Percentiles rank a stretch among this genome's conserved stretches.
Evolutionary conservation across 2,113 vertebrate genomes (phyloP).

Genomic region (Xenopus laevis): DNA sequence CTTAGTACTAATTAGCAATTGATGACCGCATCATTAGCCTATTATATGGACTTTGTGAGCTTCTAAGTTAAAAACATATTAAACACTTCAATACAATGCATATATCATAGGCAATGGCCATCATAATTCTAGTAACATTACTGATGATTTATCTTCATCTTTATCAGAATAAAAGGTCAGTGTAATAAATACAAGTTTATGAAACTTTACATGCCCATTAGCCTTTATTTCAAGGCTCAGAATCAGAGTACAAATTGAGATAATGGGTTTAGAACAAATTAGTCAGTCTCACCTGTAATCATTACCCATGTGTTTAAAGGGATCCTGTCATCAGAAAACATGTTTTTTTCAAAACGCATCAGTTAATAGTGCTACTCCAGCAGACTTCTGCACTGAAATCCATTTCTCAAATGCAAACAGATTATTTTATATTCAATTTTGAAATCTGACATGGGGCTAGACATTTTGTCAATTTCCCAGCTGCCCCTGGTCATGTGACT

Average conservation of each 20-base stretch:
- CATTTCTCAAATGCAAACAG: too few relatives aligned
- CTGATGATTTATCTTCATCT: constrained; percentile 24
- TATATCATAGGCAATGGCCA: constrained; percentile 18
- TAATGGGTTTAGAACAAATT: constrained; percentile 10
- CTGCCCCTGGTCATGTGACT: too few relatives aligned
- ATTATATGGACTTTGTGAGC: background rate
- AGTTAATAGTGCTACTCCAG: too few relatives aligned
- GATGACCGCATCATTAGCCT: constrained; percentile 23
- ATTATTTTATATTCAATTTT: too few relatives aligned
- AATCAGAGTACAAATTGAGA: constrained; percentile 25
- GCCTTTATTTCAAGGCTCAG: constrained; percentile 37
- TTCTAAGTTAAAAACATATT: constrained; percentile 5
- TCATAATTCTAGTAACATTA: constrained; percentile 17
- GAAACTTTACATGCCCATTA: constrained; percentile 35
- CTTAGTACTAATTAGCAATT: constrained; percentile 9
- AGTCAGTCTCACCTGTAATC: background rate
- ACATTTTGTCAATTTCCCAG: too few relatives aligned
- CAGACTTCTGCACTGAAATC: too few relatives aligned
- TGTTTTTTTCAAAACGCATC: too few relatives aligned
- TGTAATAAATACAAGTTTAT: constrained; percentile 43
- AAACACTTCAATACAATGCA: constrained; percentile 18
- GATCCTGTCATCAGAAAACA: too few relatives aligned
- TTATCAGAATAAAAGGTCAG: constrained; percentile 38
- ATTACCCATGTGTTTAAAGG: background rate
- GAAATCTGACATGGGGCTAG: too few relatives aligned